Conservation (phyloP, 2,888 invertebrate genomes). For the Agrotis ipsilon region DNA sequence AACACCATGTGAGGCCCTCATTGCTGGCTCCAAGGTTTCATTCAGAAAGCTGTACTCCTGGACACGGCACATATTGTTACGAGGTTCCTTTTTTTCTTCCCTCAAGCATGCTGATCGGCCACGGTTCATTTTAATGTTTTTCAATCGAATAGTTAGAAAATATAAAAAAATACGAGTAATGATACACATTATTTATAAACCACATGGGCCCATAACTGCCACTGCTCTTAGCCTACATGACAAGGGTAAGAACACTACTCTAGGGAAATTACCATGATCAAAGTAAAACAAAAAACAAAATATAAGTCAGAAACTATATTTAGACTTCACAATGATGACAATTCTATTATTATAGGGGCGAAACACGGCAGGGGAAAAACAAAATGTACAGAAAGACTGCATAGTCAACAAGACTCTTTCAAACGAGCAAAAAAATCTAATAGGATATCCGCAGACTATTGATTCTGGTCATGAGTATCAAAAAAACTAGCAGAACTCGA, state of each 20-base stretch:
- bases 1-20: too few species aligned
- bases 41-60: too few species aligned
- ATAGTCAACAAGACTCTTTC: slow-evolving; percentile 5
- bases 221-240: slow-evolving; percentile 20
- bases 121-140: too few species aligned
- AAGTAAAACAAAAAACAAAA: slow-evolving; percentile 24
- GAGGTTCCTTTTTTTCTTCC: too few species aligned
- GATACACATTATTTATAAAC: not conserved
- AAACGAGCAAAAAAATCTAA: slow-evolving; percentile 42
- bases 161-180: too few species aligned
- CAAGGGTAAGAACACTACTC: slow-evolving; percentile 41
- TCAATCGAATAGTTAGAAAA: too few species aligned
- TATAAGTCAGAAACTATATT: slow-evolving; percentile 12
- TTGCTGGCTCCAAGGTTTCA: too few species aligned
- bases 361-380: slow-evolving; percentile 6
- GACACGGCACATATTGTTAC: too few species aligned
- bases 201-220: slow-evolving; percentile 3
- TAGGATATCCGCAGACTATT: slow-evolving; percentile 41
- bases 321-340: slow-evolving; percentile 14
- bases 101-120: too few species aligned
- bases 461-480: slow-evolving; percentile 18
- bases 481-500: slow-evolving; percentile 46
- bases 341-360: not conserved
- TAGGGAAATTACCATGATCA: slow-evolving; percentile 47
- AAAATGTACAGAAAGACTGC: not conserved